Base-by-base conservation (phyloP, 2,888 invertebrate genomes). In the Odontomyia ornata region DNA sequence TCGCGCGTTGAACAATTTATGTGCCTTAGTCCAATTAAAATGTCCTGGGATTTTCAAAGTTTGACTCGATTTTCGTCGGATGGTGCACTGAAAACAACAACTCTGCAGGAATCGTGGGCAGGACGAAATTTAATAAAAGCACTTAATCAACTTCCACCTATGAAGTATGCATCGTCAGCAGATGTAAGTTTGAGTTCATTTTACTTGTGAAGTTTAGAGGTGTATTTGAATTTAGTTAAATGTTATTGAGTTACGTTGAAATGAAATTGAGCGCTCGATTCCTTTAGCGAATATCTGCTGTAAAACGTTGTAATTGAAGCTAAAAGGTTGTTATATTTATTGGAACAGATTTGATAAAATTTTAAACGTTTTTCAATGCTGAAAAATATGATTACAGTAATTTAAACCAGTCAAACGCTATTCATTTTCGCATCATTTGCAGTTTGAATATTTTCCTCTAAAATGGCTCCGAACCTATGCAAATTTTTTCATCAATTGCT, bases 31-130 rank as follows among this genome's bases (percentile, higher is more conserved):
- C 30, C 28, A 72, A 72, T 25, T 36, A 73, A 57, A 9, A 76
- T 76, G 76, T 56, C 76, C 30, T 76, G 52, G 56, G 80, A 80
- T 57, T 80, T 81, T 69, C 69, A 60, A 73, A 69, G 77, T 76
- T 80, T 81, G 73, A 77, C 80, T 21, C 79, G 81, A 67, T 80
- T 80, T 60, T 80, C 80, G 75, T 81, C 82, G 13, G 81, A 81
- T 65, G 80, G 81, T 77, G 88, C 88, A 21, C 87, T 89, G 57
- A 18, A 4, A 13, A 89, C 89, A 13, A 83, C 89, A 76, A 89
- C 90, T 83, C 84, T 89, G 76, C 88, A 89, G 82, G 88, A 88
- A 78, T 89, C 90, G 28, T 91, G 91, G 91, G 89, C 90, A 65
- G 89, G 89, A n/a, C 87, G 87, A 81, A 88, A 88, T 76, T 85